A percentile compares a stretch with the other conserved stretches of the same genome.
phyloP scores from a whole-genome alignment of 2,888 invertebrate genomes.

The Acronicta aceris region DNA sequence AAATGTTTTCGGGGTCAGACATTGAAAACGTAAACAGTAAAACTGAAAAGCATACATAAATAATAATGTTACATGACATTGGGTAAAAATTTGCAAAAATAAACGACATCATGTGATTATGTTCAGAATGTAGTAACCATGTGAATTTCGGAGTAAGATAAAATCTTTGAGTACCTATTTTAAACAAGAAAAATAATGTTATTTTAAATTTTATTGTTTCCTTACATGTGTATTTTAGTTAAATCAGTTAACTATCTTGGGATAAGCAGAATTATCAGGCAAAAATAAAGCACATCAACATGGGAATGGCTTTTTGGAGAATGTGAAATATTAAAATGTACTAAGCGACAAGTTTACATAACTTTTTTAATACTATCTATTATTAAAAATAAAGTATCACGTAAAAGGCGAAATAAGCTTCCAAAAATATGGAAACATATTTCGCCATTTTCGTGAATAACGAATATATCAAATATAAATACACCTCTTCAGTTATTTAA shows the following conservation, averaged over 20 bases:
- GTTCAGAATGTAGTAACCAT: constrained; percentile 21
- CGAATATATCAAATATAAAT: too few relatives aligned
- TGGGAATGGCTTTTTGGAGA: too few relatives aligned
- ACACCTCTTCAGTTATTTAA: too few relatives aligned
- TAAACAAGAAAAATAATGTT: background rate
- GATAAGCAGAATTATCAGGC: background rate
- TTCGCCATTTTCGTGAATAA: too few relatives aligned
- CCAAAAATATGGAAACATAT: too few relatives aligned
- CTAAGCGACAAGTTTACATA: too few relatives aligned
- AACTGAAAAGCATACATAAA: constrained; percentile 50
- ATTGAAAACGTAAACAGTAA: constrained; percentile 43
- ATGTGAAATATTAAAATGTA: too few relatives aligned
- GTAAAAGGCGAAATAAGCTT: too few relatives aligned
- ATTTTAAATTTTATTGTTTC: background rate
- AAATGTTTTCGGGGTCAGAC: constrained; percentile 60
- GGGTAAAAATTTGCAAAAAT: constrained; percentile 47
- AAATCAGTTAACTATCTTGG: background rate
- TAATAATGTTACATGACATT: constrained; percentile 48
- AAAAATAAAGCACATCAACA: background rate
- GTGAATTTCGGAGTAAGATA: constrained; percentile 11
- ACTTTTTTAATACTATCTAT: too few relatives aligned
- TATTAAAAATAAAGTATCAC: too few relatives aligned
- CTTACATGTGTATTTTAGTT: background rate
- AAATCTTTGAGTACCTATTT: background rate
- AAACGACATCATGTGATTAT: constrained; percentile 25